phyloP scores from a whole-genome alignment of 1,140 invertebrate species.

The Lasaia peninsularis region DNA sequence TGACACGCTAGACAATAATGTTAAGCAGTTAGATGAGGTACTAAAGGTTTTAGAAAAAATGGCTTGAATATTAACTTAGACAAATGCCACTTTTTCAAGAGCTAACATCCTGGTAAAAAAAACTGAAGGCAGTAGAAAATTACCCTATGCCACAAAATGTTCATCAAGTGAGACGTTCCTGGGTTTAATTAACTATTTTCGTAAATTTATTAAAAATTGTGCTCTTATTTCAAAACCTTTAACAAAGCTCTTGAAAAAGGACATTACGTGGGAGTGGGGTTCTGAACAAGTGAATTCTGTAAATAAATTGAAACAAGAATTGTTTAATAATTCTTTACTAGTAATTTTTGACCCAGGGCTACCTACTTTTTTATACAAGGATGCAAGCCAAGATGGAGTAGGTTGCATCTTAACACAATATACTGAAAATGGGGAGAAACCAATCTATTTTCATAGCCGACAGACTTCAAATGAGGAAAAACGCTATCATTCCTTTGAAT shows the following conservation, averaged over 20 bases:
- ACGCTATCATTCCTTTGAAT: neutral
- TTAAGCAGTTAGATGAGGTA: too few relatives aligned
- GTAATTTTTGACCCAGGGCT: neutral
- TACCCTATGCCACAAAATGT: neutral
- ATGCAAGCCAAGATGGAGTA: neutral
- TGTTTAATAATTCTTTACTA: neutral
- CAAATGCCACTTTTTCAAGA: too few relatives aligned
- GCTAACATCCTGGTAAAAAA: too few relatives aligned
- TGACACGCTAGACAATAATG: too few relatives aligned
- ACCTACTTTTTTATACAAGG: neutral
- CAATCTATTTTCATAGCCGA: neutral
- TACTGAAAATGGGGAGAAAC: neutral
- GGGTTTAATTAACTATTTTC: neutral
- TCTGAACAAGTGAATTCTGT: neutral
- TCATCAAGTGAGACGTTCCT: neutral
- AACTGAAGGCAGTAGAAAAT: neutral
- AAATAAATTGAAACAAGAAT: neutral
- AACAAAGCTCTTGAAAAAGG: neutral
- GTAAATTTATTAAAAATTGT: neutral
- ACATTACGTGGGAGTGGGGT: neutral
- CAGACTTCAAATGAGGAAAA: neutral
- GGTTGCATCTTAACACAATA: conserved; percentile 3
- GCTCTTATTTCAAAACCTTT: neutral
- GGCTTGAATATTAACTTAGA: too few relatives aligned
- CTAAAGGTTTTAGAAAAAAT: too few relatives aligned